These are phyloP conservation scores for Sweltsa coloradensis DNA, from an alignment of 1,140 invertebrate species.

Conservation along the genomic window DNA sequence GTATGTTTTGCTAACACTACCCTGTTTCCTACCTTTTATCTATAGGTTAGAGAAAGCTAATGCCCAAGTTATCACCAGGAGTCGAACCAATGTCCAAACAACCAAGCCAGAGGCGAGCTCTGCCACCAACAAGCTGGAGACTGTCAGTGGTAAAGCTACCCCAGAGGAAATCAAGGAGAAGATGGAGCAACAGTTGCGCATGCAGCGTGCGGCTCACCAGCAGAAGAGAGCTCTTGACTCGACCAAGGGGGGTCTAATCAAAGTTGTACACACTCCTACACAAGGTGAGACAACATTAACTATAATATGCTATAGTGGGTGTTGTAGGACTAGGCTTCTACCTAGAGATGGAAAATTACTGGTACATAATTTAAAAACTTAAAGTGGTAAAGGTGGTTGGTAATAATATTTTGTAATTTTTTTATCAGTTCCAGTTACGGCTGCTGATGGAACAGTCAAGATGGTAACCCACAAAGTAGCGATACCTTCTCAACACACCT, in stretches of 20 bases:
- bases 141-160: slow-evolving; percentile 41
- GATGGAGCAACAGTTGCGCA: slow-evolving; percentile 76
- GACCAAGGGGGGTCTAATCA: slow-evolving; percentile 34
- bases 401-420: slow-evolving; percentile 2
- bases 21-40: slow-evolving; percentile 2
- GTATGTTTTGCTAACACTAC: slow-evolving; percentile 11
- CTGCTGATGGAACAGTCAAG: slow-evolving; percentile 42
- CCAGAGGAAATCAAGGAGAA: slow-evolving; percentile 80
- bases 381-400: background rate
- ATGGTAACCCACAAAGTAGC: slow-evolving; percentile 46
- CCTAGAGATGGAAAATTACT: too few species aligned
- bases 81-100: slow-evolving; percentile 52
- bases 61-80: slow-evolving; percentile 58
- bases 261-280: slow-evolving; percentile 38
- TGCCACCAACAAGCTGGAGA: slow-evolving; percentile 10
- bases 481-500: slow-evolving; percentile 37
- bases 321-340: too few species aligned
- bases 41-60: slow-evolving; percentile 38
- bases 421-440: slow-evolving; percentile 17
- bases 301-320: too few species aligned
- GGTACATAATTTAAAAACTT: background rate
- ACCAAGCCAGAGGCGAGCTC: slow-evolving; percentile 4
- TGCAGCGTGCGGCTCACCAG: slow-evolving; percentile 75
- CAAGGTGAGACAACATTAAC: slow-evolving; percentile 23
- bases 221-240: slow-evolving; percentile 61